A percentile compares a stretch with the other conserved stretches of the same genome.
Conservation (phyloP, 2,888 invertebrate genomes). For the Teinopalpus imperialis region DNA sequence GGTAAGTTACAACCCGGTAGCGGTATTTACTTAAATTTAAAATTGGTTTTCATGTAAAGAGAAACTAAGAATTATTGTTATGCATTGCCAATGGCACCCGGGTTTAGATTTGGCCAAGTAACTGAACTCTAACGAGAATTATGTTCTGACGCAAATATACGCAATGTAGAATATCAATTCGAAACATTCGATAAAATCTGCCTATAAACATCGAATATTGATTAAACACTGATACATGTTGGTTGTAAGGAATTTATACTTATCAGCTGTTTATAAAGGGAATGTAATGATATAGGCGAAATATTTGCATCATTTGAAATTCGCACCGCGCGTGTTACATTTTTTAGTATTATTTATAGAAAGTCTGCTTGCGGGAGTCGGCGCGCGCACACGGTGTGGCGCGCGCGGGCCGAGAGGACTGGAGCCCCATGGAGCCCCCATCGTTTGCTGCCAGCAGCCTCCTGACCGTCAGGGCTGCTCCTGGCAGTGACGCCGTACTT, state of each 20-base stretch:
- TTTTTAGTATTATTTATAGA: conserved; percentile 79
- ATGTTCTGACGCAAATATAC: not conserved
- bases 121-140: not conserved
- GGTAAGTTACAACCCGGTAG: no score
- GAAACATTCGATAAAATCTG: no score
- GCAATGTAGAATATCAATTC: conserved; percentile 1
- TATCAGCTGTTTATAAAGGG: conserved; percentile 33
- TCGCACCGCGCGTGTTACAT: conserved; percentile 64
- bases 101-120: not conserved
- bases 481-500: conserved; percentile 56
- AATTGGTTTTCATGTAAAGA: no score
- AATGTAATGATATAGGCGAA: conserved; percentile 57
- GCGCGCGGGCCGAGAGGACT: conserved; percentile 73
- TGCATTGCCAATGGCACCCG: not conserved
- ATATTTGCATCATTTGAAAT: conserved; percentile 69
- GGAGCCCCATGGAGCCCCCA: conserved; percentile 75
- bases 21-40: no score
- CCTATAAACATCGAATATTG: no score
- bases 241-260: not conserved
- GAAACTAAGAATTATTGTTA: no score
- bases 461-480: conserved; percentile 57
- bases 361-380: conserved; percentile 68
- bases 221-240: no score
- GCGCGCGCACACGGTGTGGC: conserved; percentile 65
- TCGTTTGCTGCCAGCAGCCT: conserved; percentile 55